phyloP scores from a whole-genome alignment of 2,797 vertebrate genomes.

The Apogon hyalosoma region DNA sequence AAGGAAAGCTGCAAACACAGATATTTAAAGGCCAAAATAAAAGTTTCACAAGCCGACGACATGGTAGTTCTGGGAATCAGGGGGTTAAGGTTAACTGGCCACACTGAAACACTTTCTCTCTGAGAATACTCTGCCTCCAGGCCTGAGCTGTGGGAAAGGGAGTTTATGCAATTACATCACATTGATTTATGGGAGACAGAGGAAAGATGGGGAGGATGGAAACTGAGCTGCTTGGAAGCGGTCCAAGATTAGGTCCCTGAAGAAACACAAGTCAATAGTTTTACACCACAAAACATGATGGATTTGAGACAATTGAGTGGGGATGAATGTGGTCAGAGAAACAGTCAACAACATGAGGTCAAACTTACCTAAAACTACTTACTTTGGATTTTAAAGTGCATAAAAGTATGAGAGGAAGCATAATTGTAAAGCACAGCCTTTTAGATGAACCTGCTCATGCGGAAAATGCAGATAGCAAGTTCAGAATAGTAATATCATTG shows the following conservation, averaged over 20 bases:
- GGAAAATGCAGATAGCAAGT: conserved; percentile 17
- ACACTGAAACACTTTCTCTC: conserved; percentile 69
- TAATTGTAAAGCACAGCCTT: conserved; percentile 27
- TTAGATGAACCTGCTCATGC: conserved; percentile 35
- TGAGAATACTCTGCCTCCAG: conserved; percentile 61
- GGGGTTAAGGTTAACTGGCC: conserved; percentile 71
- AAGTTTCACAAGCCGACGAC: conserved; percentile 54
- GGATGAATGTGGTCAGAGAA: conserved; percentile 56
- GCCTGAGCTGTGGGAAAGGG: conserved; percentile 81
- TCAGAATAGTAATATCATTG: conserved; percentile 39
- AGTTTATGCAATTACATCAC: conserved; percentile 84
- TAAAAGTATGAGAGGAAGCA: conserved; percentile 11
- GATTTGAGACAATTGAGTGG: conserved; percentile 67
- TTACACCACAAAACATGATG: conserved; percentile 81
- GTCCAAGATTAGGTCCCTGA: conserved; percentile 79
- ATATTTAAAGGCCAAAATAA: conserved; percentile 49
- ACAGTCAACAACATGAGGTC: conserved; percentile 31
- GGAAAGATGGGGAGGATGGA: conserved; percentile 78
- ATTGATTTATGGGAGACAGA: conserved; percentile 82
- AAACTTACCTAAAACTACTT: conserved; percentile 30
- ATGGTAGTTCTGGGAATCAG: conserved; percentile 53
- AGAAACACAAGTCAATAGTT: conserved; percentile 83
- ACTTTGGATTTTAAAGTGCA: conserved; percentile 39
- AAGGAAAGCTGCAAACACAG: conserved; percentile 27
- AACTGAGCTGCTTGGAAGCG: conserved; percentile 80